phyloP scores from a whole-genome alignment of 2,113 vertebrate genomes.

The Nansenia antarctica region DNA sequence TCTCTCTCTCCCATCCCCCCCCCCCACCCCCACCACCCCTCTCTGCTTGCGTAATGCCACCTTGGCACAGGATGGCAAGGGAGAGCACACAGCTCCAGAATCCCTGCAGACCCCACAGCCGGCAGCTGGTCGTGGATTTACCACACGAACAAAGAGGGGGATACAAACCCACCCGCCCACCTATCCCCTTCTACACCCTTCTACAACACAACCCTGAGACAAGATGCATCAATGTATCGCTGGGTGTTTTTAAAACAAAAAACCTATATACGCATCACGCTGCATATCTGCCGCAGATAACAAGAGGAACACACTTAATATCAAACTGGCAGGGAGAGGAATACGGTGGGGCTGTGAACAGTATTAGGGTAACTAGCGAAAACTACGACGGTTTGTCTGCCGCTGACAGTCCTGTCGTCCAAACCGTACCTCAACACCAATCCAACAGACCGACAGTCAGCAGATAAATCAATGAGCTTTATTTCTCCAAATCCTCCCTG shows the following conservation, averaged over 20 bases:
- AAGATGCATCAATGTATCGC: constrained; percentile 22
- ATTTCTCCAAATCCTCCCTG: not conserved
- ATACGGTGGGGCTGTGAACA: not conserved
- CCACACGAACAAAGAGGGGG: constrained; percentile 76
- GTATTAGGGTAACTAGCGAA: no score
- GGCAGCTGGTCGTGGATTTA: constrained; percentile 85
- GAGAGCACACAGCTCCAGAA: constrained; percentile 74
- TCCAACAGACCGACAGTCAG: not conserved
- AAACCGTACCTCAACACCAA: not conserved
- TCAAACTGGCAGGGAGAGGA: not conserved
- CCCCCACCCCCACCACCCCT: constrained; percentile 62
- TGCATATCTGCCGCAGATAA: not conserved
- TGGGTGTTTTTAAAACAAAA: not conserved
- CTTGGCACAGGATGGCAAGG: constrained; percentile 79
- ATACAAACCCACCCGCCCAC: constrained; percentile 57
- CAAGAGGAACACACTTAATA: not conserved
- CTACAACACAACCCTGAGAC: constrained; percentile 35
- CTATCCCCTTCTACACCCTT: constrained; percentile 44
- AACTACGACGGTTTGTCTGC: not conserved
- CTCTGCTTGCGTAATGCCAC: constrained; percentile 74
- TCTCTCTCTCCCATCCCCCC: constrained; percentile 65
- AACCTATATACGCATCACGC: not conserved
- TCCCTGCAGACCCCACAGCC: constrained; percentile 84
- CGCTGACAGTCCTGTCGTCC: not conserved
- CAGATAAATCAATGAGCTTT: not conserved